Conservation (phyloP, 1,140 invertebrate species). For the Melanaphis sacchari region DNA sequence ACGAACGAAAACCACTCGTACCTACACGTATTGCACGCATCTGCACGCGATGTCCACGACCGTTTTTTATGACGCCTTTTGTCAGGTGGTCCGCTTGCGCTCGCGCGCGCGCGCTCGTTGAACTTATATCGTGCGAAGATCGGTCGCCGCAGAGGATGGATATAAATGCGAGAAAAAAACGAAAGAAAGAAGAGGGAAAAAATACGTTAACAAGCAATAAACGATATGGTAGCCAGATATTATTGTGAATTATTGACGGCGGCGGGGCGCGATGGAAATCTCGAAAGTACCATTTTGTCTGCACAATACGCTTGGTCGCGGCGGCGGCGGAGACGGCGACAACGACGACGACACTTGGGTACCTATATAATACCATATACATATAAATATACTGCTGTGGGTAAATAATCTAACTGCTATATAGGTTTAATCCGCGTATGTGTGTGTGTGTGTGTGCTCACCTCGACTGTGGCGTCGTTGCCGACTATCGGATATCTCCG, state of each 20-base stretch:
- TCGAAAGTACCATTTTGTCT: constrained; percentile 43
- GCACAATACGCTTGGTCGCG: not conserved
- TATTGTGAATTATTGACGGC: constrained; percentile 33
- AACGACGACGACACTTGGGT: not conserved
- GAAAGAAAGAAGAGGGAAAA: constrained; percentile 2
- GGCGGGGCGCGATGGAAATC: constrained; percentile 35
- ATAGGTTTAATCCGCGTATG: not conserved
- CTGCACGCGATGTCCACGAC: not conserved
- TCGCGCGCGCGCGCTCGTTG: not conserved
- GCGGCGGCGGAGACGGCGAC: not conserved
- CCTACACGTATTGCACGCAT: not conserved
- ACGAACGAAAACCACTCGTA: not conserved
- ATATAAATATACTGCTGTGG: not conserved
- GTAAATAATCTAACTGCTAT: not conserved
- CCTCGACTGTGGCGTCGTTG: not conserved
- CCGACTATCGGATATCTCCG: not conserved
- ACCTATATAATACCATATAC: not conserved
- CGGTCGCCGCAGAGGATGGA: not conserved
- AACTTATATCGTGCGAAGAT: not conserved
- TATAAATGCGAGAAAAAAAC: not conserved
- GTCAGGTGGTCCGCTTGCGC: not conserved
- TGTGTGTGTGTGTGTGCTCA: not conserved
- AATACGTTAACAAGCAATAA: constrained; percentile 40
- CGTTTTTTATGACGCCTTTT: constrained; percentile 38
- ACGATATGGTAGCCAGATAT: constrained; percentile 55